Conservation (phyloP, 2,113 vertebrate species). For the Dendrocopos noguchii region DNA sequence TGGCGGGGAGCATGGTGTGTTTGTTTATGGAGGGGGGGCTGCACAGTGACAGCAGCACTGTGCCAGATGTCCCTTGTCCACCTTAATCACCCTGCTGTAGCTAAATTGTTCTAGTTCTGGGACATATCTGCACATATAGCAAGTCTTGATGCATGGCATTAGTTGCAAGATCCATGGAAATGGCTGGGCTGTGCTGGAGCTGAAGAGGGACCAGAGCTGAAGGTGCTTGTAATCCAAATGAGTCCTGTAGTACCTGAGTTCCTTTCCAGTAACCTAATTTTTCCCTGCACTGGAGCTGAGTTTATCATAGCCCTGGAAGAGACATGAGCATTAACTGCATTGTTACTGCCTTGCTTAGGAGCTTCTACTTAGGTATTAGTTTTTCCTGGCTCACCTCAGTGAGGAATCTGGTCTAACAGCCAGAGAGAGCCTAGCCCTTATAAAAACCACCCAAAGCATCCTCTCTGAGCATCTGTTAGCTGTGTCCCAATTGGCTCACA, state of each 20-base stretch:
- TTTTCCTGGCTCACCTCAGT: slow-evolving; percentile 25
- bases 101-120: accelerated
- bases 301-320: slow-evolving; percentile 8
- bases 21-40: not conserved
- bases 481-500: slow-evolving; percentile 6
- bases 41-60: not conserved
- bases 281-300: not conserved
- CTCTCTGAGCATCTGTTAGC: slow-evolving; percentile 7
- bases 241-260: not conserved
- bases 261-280: not conserved
- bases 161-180: not conserved
- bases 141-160: accelerated
- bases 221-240: not conserved
- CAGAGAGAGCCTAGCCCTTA: not conserved
- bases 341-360: slow-evolving; percentile 20
- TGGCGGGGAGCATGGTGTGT: accelerated
- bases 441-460: not conserved
- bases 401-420: slow-evolving; percentile 41
- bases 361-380: slow-evolving; percentile 29
- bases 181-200: not conserved
- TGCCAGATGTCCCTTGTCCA: not conserved
- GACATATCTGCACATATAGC: not conserved
- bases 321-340: not conserved
- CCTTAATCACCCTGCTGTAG: not conserved
- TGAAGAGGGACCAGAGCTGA: not conserved